Evolutionary conservation across 2,888 invertebrate species (phyloP), one percentile per base, ranked within the genome.

Genomic region (Choristoneura rosaceana): DNA sequence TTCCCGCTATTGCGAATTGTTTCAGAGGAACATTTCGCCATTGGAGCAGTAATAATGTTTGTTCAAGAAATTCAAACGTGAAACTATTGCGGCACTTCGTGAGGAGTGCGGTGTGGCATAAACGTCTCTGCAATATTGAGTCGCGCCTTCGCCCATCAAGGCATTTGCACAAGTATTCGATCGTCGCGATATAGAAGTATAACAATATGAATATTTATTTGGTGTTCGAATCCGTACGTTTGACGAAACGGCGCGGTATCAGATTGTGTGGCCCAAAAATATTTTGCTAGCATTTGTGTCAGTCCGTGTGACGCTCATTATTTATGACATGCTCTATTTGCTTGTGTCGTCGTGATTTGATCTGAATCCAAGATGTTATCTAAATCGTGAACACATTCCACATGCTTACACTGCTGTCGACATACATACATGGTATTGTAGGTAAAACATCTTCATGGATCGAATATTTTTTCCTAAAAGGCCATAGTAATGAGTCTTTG

Each of bases 11-110:
- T 90, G 89, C 87, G 88, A 91, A 91, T 91, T 90, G 90, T 91
- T 91, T 91, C 86, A 87, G 83, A 80, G 82, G 86, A 89, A 88
- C 87, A 87, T 90, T 88, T 83, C 82, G 82, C 90, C 83, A 87
- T 90, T 87, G 88, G 86, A 87, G 86, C 87, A 86, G 90, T 91
- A 92, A 92, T 91, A 91, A 90, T 89, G 89, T 91, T 91, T 90
- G 90, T 87, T 89, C 88, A 87, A 90, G 90, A 90, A 90, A 91
- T 91, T 90, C 90, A 90, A 90, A 90, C 89, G 89, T 82, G 87
- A 83, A 91, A 90, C 90, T 91, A 89, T 91, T 89, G 88, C 84
- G 86, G 83, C 82, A 80, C 79, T 79, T 78, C 76, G 78, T 78
- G 78, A 78, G 78, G 80, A 81, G 82, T 79, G 82, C 82, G 80